A percentile compares a stretch with the other conserved stretches of the same genome.
phyloP scores from a whole-genome alignment of 2,113 vertebrate species.

The Athene cunicularia region DNA sequence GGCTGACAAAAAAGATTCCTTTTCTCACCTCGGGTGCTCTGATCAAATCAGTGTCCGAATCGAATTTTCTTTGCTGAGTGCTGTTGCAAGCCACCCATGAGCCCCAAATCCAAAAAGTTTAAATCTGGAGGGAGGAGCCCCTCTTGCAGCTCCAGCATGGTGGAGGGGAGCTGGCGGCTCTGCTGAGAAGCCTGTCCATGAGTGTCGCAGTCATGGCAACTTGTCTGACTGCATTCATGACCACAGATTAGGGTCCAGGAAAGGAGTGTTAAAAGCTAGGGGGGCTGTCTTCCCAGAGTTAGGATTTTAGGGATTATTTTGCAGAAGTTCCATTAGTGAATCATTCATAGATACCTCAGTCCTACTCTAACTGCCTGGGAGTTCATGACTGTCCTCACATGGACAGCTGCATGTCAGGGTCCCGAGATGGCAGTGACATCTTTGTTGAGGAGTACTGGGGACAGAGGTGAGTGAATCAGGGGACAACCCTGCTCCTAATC shows the following conservation, averaged over 20 bases:
- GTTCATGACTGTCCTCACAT: not conserved
- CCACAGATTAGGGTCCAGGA: not conserved
- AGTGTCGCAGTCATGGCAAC: not conserved
- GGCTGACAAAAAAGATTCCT: not conserved
- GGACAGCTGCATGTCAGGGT: not conserved
- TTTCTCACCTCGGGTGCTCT: not conserved
- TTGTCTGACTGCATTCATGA: not conserved
- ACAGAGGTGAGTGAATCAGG: not conserved
- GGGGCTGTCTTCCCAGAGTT: not conserved
- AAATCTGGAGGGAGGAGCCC: not conserved
- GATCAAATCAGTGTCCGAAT: not conserved
- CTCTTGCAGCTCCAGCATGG: not conserved
- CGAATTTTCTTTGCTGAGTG: not conserved
- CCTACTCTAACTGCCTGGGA: not conserved
- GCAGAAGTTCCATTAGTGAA: not conserved
- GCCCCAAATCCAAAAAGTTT: not conserved
- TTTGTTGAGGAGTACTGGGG: not conserved
- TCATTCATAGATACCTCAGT: not conserved
- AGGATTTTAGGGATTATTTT: not conserved
- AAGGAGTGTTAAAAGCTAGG: not conserved
- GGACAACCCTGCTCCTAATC: not conserved
- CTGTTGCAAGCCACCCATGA: not conserved
- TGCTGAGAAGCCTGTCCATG: not conserved
- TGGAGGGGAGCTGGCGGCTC: not conserved
- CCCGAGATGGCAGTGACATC: not conserved